Evolutionary conservation across 2,113 vertebrate species (phyloP).

Genomic region (Acrocephalus kingi): DNA sequence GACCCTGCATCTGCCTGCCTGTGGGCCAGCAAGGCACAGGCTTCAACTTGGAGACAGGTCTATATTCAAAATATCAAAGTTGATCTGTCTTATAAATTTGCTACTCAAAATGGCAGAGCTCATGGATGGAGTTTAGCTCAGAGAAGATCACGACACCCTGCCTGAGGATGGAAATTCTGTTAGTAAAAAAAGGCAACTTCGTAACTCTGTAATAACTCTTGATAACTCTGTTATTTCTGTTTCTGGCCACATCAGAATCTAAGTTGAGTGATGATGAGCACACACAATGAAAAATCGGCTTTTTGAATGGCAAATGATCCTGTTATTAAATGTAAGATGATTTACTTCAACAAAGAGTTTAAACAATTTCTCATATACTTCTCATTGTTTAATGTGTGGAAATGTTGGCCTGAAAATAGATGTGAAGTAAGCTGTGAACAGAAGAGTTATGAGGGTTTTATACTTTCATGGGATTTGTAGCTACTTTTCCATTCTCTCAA

Average conservation of each 20-base stretch:
- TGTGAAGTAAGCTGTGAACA: slow-evolving; percentile 34
- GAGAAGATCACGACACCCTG: neutral
- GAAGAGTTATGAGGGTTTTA: neutral
- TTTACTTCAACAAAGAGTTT: slow-evolving; percentile 19
- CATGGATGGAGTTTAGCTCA: neutral
- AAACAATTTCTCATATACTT: slow-evolving; percentile 27
- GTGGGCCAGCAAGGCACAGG: neutral
- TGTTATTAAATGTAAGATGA: slow-evolving; percentile 30
- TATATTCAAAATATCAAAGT: accelerated
- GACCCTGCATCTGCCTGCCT: neutral
- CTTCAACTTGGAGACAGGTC: neutral
- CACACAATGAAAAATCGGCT: neutral
- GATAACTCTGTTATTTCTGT: neutral
- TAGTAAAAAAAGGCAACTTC: neutral
- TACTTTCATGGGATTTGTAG: neutral
- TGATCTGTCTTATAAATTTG: neutral
- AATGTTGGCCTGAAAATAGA: slow-evolving; percentile 27
- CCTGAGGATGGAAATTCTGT: neutral
- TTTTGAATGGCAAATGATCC: neutral
- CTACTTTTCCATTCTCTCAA: neutral
- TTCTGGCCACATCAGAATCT: neutral
- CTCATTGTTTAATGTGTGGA: slow-evolving; percentile 29
- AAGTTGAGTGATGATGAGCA: neutral
- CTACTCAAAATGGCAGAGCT: neutral
- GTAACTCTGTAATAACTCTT: no score